Evolutionary conservation across 1,140 invertebrate genomes (phyloP), one percentile per base, ranked within the genome.

Genomic region (Pogonognathellus flavescens): DNA sequence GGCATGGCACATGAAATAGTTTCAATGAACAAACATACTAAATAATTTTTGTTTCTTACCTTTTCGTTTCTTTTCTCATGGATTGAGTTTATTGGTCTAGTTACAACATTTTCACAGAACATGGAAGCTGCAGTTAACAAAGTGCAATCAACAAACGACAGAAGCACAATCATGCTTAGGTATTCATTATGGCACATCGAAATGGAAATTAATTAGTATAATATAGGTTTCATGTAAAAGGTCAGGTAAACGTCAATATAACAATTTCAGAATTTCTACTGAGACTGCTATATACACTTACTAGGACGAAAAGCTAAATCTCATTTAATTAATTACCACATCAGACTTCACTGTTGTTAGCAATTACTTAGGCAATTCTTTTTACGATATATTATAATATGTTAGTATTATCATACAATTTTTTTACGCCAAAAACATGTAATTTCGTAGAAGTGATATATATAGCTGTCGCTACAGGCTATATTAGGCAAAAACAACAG

Each of bases 31-130:
- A 66, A 66, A 66, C 62, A 6, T 41, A n/a, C n/a, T 41, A 41
- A 41, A n/a, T n/a, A 41, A 41, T 1, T 66, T 18, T 18, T 66
- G 60, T 25, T 22, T 66, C 62, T 66, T 25, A 25, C 62, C 20
- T 66, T 7, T 66, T 62, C n/a, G n/a, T n/a, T n/a, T n/a, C n/a
- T n/a, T n/a, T n/a, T n/a, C n/a, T n/a, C 18, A 62, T 22, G 60
- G 60, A 62, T 62, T 66, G 22, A 25, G 62, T 66, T 66, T 66
- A 66, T 66, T 66, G 62, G 62, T 66, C 62, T 66, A 66, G 62
- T 66, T 66, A 66, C 20, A 66, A 66, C 11, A 25, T 25, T 66
- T 66, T 66, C 62, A 66, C 62, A 66, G 25, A 31, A 66, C 62
- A 66, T 66, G 62, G 62, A 66, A 66, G 62, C 62, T 25, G 62